A percentile compares a stretch with the other conserved stretches of the same genome.
phyloP scores from a whole-genome alignment of 2,797 vertebrate genomes.

The Syngnathus acus region DNA sequence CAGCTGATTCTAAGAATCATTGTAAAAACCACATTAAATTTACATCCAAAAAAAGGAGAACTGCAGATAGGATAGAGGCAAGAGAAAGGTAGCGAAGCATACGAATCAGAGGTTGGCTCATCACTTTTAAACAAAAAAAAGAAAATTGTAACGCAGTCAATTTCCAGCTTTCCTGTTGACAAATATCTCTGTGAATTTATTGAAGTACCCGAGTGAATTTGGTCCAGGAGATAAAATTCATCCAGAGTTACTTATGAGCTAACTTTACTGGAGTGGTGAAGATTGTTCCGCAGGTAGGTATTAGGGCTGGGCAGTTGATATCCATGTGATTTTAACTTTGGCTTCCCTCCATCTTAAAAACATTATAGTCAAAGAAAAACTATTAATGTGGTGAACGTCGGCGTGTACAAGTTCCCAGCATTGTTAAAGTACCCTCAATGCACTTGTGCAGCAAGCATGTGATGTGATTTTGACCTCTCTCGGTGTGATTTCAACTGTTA shows the following conservation, averaged over 20 bases:
- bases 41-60: background rate
- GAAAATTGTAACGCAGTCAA: background rate
- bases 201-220: background rate
- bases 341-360: no score
- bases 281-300: background rate
- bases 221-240: background rate
- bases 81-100: background rate
- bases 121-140: background rate
- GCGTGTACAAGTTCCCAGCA: no score
- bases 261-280: background rate
- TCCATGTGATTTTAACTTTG: no score
- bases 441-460: no score
- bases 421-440: no score
- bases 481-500: no score
- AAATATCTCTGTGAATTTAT: background rate
- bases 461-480: no score
- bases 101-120: background rate
- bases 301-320: no score
- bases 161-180: background rate
- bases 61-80: background rate
- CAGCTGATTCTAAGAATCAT: background rate
- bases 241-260: background rate
- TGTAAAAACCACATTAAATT: background rate
- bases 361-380: no score
- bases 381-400: no score